These are phyloP conservation scores for Serilophus lunatus DNA, from an alignment of 2,113 vertebrate species.

Conservation along the genomic window DNA sequence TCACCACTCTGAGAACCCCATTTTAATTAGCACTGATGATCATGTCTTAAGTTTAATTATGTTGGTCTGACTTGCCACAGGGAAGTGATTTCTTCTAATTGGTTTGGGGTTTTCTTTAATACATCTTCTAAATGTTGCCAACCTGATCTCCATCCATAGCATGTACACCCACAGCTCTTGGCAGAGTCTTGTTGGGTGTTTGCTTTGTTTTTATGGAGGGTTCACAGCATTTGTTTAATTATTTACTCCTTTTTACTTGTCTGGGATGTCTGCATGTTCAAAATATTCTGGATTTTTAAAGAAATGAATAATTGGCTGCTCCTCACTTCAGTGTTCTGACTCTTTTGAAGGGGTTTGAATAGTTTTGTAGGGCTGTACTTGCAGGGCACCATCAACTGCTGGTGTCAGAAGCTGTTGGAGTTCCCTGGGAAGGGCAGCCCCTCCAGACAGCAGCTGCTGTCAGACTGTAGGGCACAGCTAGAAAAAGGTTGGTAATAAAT, in stretches of 20 bases:
- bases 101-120: background rate
- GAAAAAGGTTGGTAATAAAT: background rate
- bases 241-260: background rate
- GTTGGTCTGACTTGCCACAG: background rate
- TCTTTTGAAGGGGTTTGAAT: background rate
- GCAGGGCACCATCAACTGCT: background rate
- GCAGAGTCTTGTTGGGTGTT: background rate
- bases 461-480: background rate
- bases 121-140: background rate
- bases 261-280: background rate
- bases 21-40: background rate
- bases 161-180: background rate
- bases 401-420: background rate
- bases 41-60: background rate
- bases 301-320: background rate
- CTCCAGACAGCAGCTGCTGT: background rate
- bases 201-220: background rate
- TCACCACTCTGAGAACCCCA: background rate
- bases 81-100: background rate
- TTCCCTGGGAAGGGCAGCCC: background rate
- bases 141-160: background rate
- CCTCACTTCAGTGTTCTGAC: background rate
- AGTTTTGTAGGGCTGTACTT: background rate
- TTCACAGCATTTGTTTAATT: background rate
- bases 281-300: background rate